Base-by-base conservation (phyloP, 2,797 vertebrate species). In the Acanthiza pusilla region DNA sequence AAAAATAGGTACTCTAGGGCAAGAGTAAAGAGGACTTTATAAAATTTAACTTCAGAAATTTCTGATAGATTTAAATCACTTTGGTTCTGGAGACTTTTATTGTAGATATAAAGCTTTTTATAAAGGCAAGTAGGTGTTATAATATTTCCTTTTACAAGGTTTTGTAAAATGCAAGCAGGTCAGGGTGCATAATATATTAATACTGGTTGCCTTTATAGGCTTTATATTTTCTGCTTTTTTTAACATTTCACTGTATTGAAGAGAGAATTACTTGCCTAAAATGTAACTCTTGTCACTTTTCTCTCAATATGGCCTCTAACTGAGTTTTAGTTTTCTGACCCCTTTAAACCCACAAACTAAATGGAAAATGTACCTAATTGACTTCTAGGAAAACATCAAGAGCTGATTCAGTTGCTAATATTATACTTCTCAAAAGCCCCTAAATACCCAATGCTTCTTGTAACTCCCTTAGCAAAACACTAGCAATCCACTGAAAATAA, bases 371-470 rank as follows among this genome's bases (percentile, higher is more conserved):
- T 73, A 51, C 7, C 61, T 95, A 92, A 95, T 96, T 61, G 90
- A 47, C 42, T 89, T 63, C 72, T 89, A 87, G 66, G 21, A 96
- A 96, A 97, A 94, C 32, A 88, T 84, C 72, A 85, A 84, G 88
- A 68, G 42, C 15, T 62, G 57, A 80, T 86, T 95, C 57, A 32
- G 51, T 92, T 97, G 92, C 75, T 96, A 96, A 36, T 75, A 79
- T 50, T 55, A 11, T 82, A 74, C 30, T 34, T 94, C 78, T 91
- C 42, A 96, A 88, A 90, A 82, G 95, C 65, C 48, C n/a, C 13
- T 70, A 81, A 94, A 76, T 88, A 48, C 38, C 88, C 79, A 61
- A 5, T 88, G 48, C 13, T 80, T 92, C 68, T 85, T 78, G 20
- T 53, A 96, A 93, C 45, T n/a, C 45, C 72, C 81, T 90, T 86